Percentiles rank a stretch among this genome's conserved stretches.
phyloP scores from a whole-genome alignment of 1,140 invertebrate genomes.

The Heliothis virescens region DNA sequence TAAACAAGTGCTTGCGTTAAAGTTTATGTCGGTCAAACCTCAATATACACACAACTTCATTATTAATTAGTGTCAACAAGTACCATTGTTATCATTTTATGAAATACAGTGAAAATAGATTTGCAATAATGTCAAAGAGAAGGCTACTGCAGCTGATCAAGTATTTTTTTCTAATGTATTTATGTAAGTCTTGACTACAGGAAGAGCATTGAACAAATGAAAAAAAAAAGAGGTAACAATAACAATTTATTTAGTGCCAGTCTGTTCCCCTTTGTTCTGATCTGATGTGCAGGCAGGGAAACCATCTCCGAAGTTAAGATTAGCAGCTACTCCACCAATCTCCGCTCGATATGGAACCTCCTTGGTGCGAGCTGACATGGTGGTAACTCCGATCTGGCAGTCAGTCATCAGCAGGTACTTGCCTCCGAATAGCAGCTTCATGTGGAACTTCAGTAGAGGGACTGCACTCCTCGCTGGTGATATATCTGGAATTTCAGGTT shows the following conservation, averaged over 20 bases:
- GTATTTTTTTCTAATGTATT: no score
- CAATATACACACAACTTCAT: no score
- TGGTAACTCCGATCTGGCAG: conserved; percentile 16
- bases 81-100: no score
- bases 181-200: background rate
- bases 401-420: conserved; percentile 68
- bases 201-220: background rate
- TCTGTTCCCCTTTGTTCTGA: background rate
- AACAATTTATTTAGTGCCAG: background rate
- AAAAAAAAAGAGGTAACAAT: background rate
- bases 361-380: background rate
- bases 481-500: conserved; percentile 60
- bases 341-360: background rate
- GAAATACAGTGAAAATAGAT: no score
- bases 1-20: background rate
- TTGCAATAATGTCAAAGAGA: no score
- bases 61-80: no score
- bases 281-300: background rate
- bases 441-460: conserved; percentile 67
- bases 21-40: no score
- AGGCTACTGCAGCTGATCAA: no score
- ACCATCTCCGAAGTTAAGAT: background rate
- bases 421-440: conserved; percentile 67
- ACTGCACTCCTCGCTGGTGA: conserved; percentile 60
- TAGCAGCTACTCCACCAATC: background rate